Evolutionary conservation across 2,888 invertebrate genomes (phyloP).

Genomic region (Oligia latruncula): DNA sequence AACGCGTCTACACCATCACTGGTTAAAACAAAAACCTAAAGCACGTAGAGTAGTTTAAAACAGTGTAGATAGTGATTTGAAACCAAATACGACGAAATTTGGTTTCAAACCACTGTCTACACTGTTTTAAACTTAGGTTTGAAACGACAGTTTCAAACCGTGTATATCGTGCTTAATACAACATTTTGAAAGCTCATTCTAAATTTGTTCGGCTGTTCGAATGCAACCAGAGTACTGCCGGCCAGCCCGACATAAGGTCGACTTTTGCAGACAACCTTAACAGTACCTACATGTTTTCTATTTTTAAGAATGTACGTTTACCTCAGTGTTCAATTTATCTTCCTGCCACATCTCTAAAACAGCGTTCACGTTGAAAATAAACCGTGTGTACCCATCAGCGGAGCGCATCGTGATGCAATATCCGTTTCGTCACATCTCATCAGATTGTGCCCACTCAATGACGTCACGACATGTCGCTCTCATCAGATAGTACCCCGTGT

Average conservation of each 20-base stretch:
- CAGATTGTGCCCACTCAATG: conserved; percentile 63
- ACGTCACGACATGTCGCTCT: conserved; percentile 18
- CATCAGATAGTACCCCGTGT: conserved; percentile 44
- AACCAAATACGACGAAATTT: too few species aligned
- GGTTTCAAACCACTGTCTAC: too few species aligned
- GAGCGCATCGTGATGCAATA: conserved; percentile 64
- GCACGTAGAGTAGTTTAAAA: too few species aligned
- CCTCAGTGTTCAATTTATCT: not conserved
- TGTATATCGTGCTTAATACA: too few species aligned
- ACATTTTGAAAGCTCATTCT: too few species aligned
- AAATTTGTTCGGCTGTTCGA: too few species aligned
- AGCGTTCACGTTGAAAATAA: conserved; percentile 32
- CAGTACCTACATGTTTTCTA: not conserved
- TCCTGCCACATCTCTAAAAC: not conserved
- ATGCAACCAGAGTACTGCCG: too few species aligned
- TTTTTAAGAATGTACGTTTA: not conserved
- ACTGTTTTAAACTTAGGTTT: too few species aligned
- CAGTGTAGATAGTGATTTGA: too few species aligned
- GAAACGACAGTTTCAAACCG: too few species aligned
- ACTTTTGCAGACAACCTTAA: not conserved
- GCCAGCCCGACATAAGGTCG: not conserved
- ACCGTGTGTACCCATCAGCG: conserved; percentile 30
- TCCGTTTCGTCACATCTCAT: conserved; percentile 69
- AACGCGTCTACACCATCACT: too few species aligned
- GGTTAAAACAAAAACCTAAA: too few species aligned